Conservation (phyloP, 1,140 invertebrate species). For the Drosophila nigromelanica region DNA sequence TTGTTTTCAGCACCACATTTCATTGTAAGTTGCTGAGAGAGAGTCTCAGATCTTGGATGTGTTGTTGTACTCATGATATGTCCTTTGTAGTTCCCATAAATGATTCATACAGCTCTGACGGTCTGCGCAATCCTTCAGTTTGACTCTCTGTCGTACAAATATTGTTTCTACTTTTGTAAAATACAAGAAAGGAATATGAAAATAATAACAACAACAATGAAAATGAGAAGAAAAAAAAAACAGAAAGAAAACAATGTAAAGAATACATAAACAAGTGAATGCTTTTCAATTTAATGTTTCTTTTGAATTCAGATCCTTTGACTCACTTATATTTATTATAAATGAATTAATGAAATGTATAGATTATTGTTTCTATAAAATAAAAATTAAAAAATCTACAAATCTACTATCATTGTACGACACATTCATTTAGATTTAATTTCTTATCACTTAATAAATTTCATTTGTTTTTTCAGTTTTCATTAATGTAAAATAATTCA, state of each 20-base stretch:
- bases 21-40: conserved; percentile 63
- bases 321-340: conserved; percentile 1
- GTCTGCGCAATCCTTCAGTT: conserved; percentile 33
- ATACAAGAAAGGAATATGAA: conserved; percentile 5
- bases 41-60: neutral
- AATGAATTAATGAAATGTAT: conserved; percentile 7
- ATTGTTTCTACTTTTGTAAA: conserved; percentile 58
- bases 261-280: conserved; percentile 48
- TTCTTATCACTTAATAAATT: conserved; percentile 14
- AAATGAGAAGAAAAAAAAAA: conserved; percentile 9
- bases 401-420: conserved; percentile 20
- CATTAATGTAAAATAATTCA: conserved; percentile 42
- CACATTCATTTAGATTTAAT: conserved; percentile 35
- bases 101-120: conserved; percentile 24
- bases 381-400: conserved; percentile 9
- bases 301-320: conserved; percentile 2
- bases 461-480: neutral
- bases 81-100: conserved; percentile 69
- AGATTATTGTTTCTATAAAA: conserved; percentile 12
- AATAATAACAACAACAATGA: conserved; percentile 6
- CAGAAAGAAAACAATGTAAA: conserved; percentile 30
- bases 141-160: conserved; percentile 44
- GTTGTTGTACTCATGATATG: neutral
- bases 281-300: conserved; percentile 49
- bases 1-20: conserved; percentile 98